These are phyloP conservation scores for Trogon melanurus DNA, from an alignment of 2,113 vertebrate species.

Conservation along the genomic window DNA sequence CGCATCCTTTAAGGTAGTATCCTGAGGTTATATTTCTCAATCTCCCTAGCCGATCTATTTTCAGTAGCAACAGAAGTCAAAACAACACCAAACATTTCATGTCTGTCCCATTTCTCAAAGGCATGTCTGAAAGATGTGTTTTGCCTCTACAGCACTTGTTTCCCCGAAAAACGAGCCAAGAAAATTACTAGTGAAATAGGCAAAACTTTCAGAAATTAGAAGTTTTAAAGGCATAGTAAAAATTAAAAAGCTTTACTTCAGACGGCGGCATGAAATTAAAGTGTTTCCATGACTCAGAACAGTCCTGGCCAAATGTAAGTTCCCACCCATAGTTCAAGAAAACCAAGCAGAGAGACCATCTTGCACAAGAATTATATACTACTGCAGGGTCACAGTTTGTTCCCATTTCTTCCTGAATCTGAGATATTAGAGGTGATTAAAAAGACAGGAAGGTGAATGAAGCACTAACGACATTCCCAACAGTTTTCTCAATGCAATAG, in stretches of 20 bases:
- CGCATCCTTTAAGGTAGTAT: neutral
- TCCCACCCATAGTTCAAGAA: neutral
- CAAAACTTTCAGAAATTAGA: neutral
- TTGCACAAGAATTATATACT: neutral
- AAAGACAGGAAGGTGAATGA: neutral
- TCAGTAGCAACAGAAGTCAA: conserved; percentile 20
- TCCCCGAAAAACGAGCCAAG: neutral
- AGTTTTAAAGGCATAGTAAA: neutral
- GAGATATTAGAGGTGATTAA: neutral
- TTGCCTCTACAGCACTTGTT: neutral
- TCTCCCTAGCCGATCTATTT: neutral
- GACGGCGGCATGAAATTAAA: neutral
- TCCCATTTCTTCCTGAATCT: neutral
- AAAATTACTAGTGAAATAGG: neutral
- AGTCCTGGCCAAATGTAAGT: neutral
- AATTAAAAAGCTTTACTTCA: neutral
- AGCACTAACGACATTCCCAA: neutral
- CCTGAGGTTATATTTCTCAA: neutral
- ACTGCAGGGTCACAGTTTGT: neutral
- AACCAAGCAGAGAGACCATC: neutral
- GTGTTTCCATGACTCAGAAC: neutral
- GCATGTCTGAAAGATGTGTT: neutral
- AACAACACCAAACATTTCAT: neutral
- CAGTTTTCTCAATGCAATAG: neutral
- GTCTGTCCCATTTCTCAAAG: neutral